A percentile compares a stretch with the other conserved stretches of the same genome.
phyloP scores from a whole-genome alignment of 1,140 invertebrate genomes.

The Drosophila pseudoobscura region DNA sequence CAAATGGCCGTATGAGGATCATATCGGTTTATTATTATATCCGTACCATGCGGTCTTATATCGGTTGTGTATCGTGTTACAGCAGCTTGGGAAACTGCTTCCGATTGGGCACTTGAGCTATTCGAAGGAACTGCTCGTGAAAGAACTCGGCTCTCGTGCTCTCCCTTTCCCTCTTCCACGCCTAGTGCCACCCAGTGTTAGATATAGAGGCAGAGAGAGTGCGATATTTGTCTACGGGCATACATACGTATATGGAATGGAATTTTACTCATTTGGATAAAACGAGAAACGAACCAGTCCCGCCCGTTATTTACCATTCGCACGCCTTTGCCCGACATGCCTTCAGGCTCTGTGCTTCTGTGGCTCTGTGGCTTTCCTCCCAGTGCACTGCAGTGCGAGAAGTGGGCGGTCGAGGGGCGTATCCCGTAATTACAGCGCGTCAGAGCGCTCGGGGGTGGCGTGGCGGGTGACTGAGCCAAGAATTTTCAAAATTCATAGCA shows the following conservation, averaged over 20 bases:
- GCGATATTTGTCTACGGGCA: slow-evolving; percentile 38
- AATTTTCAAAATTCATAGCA: slow-evolving; percentile 59
- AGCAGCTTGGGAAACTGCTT: no score
- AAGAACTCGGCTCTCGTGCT: background rate
- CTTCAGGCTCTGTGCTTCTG: background rate
- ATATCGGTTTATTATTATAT: no score
- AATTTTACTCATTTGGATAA: slow-evolving; percentile 50
- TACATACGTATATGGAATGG: slow-evolving; percentile 21
- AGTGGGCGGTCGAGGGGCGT: slow-evolving; percentile 14
- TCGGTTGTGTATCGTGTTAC: no score
- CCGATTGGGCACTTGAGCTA: no score
- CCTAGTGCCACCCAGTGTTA: background rate
- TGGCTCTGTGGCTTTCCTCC: background rate
- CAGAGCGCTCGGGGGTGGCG: slow-evolving; percentile 2
- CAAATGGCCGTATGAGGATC: no score
- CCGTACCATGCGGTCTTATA: no score
- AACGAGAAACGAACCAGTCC: slow-evolving; percentile 35
- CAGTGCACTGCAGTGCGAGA: no score
- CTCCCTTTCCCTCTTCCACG: background rate
- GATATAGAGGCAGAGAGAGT: background rate
- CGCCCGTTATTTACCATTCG: slow-evolving; percentile 2
- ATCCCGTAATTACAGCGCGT: slow-evolving; percentile 24
- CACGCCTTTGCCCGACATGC: slow-evolving; percentile 14
- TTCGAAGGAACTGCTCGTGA: no score
- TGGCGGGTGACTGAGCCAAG: background rate